Evolutionary conservation across 2,113 vertebrate species (phyloP).

Genomic region (Brienomyrus longianalis): DNA sequence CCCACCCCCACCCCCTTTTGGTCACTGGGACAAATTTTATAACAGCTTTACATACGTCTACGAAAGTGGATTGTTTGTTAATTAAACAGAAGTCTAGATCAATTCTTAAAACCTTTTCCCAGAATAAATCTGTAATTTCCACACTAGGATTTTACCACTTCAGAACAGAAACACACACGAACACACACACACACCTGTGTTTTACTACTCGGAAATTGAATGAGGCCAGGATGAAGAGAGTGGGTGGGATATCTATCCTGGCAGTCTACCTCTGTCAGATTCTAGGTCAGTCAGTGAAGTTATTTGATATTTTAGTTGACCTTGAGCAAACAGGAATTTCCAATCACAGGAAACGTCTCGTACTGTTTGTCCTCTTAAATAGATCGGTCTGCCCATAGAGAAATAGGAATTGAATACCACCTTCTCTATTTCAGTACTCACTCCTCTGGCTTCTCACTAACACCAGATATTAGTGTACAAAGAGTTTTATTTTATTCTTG

Average conservation of each 20-base stretch:
- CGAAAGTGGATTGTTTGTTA: not conserved
- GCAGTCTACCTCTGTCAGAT: not conserved
- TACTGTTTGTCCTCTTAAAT: slow-evolving; percentile 7
- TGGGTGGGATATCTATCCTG: not conserved
- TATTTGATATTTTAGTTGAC: slow-evolving; percentile 15
- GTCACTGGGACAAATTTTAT: slow-evolving; percentile 2
- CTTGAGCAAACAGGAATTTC: slow-evolving; percentile 4
- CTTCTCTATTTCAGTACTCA: not conserved
- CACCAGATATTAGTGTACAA: not conserved
- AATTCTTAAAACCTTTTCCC: not conserved
- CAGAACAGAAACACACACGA: slow-evolving; percentile 16
- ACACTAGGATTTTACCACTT: not conserved
- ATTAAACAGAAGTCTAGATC: not conserved
- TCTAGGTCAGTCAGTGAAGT: not conserved
- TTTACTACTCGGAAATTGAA: not conserved
- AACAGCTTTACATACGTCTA: not conserved
- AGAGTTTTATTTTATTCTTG: not conserved
- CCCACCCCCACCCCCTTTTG: not conserved
- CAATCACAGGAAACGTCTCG: not conserved
- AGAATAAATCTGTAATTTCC: not conserved
- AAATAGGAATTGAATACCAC: not conserved
- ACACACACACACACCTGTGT: slow-evolving; percentile 20
- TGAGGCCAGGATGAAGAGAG: not conserved
- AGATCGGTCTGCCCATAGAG: not conserved
- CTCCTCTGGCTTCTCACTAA: not conserved